Evolutionary conservation across 2,888 invertebrate species (phyloP), one percentile per base, ranked within the genome.

Genomic region (Platycheirus albimanus): DNA sequence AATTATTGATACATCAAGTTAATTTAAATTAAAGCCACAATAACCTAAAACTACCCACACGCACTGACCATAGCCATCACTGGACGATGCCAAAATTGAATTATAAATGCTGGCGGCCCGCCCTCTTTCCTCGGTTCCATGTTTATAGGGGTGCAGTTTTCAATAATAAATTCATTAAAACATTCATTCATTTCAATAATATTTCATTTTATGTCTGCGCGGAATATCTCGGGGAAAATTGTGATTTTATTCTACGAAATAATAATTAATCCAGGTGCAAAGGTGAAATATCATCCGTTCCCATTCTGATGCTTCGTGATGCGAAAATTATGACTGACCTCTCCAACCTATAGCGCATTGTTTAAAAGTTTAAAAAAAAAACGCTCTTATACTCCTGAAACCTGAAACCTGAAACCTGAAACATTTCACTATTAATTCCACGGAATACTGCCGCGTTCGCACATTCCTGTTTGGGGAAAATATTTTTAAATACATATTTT

Each of bases 131-230:
- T 33, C 15, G 5, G 28, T n/a, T 13, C 7, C 10, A 52, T 33
- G 36, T 33, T 4, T 11, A 5, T 36, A 19, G 5, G 33, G 11
- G 52, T 3, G 24, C 19, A n/a, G 63, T 24, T n/a, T 52, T 38
- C 43, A 51, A 38, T 38, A 45, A 45, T 38, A 52, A 45, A 36
- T 76, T 70, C 45, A 76, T 76, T 69, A 51, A 76, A 61, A 36
- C 51, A 76, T 69, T 69, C 58, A 70, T 61, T 45, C 45, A 47
- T 47, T 45, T n/a, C 54, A 45, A 54, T 63, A 52, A 70, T 45
- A 52, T 45, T 61, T 76, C 61, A 76, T 54, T 76, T 52, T 70
- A 47, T 76, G 17, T 45, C 43, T 28, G 58, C 2, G 28, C 51
- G 8, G 1, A 17, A 51, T 30, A 15, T 43, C 41, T 17, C 24